phyloP scores from a whole-genome alignment of 2,888 invertebrate genomes.

The Blera fallax region DNA sequence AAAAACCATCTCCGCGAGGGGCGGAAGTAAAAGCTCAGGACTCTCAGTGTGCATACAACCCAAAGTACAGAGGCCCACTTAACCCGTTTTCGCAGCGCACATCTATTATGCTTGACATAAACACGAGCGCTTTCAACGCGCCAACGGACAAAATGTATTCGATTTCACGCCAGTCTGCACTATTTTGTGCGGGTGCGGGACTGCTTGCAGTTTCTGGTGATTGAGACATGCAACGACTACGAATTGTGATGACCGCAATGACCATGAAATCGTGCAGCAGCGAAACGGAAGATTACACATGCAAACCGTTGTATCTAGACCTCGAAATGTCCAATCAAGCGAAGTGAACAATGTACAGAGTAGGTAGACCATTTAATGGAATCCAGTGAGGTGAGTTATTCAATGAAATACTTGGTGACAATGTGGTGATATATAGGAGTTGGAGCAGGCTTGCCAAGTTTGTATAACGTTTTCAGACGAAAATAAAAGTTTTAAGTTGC shows the following conservation, averaged over 20 bases:
- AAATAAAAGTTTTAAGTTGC: too few relatives aligned
- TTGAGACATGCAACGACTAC: slow-evolving; percentile 55
- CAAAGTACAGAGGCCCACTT: slow-evolving; percentile 29
- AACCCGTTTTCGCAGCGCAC: slow-evolving; percentile 24
- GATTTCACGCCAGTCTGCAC: slow-evolving; percentile 36
- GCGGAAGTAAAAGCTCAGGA: slow-evolving; percentile 16
- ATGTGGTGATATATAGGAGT: slow-evolving; percentile 19
- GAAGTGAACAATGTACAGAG: background rate
- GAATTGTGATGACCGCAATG: slow-evolving; percentile 19
- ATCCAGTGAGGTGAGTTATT: background rate
- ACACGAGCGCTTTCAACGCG: background rate
- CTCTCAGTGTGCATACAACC: background rate
- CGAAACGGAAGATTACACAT: slow-evolving; percentile 1
- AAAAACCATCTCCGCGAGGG: background rate
- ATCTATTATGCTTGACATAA: slow-evolving; percentile 46
- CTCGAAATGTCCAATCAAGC: background rate
- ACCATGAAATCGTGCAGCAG: slow-evolving; percentile 4
- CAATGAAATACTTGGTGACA: slow-evolving; percentile 42
- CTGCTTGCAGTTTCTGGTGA: slow-evolving; percentile 11
- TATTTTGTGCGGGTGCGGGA: background rate
- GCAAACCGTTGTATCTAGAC: background rate
- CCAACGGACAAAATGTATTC: slow-evolving; percentile 14
- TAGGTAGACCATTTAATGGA: background rate
- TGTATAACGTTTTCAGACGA: too few relatives aligned
- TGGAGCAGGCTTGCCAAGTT: too few relatives aligned